These are phyloP conservation scores for Halcyon malimbica DNA, from an alignment of 2,113 vertebrate species.

Conservation along the genomic window DNA sequence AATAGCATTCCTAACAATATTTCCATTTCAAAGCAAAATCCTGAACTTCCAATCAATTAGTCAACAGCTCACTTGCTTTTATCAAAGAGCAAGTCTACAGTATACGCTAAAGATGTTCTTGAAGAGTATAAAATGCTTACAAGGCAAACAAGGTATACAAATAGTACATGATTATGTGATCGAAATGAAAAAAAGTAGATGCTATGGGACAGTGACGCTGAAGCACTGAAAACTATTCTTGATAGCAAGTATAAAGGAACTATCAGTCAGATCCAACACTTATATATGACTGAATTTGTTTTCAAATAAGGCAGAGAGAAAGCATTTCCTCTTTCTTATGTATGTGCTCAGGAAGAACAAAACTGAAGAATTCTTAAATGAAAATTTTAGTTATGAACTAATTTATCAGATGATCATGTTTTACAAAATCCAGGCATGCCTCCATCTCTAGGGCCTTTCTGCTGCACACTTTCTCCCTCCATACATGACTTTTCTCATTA, in stretches of 20 bases:
- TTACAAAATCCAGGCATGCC: not conserved
- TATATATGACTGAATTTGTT: not conserved
- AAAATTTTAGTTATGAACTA: not conserved
- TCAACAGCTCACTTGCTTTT: not conserved
- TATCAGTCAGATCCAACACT: not conserved
- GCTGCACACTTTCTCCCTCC: not conserved
- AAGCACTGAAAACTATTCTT: not conserved
- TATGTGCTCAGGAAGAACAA: not conserved
- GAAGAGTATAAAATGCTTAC: not conserved
- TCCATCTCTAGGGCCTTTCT: not conserved
- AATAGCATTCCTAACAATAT: not conserved
- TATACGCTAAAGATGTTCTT: not conserved
- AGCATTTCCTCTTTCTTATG: not conserved
- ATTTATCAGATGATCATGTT: not conserved
- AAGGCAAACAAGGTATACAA: not conserved
- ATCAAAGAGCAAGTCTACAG: not conserved
- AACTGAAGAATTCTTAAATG: not conserved
- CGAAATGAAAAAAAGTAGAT: not conserved
- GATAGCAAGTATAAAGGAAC: not conserved
- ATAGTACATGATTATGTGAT: not conserved
- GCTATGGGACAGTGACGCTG: not conserved
- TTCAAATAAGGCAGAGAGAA: not conserved
- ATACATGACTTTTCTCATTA: not conserved
- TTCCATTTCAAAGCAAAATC: constrained; percentile 2
- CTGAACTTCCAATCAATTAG: not conserved